Evolutionary conservation across 2,113 vertebrate genomes (phyloP).

Genomic region (Galeopterus variegatus): DNA sequence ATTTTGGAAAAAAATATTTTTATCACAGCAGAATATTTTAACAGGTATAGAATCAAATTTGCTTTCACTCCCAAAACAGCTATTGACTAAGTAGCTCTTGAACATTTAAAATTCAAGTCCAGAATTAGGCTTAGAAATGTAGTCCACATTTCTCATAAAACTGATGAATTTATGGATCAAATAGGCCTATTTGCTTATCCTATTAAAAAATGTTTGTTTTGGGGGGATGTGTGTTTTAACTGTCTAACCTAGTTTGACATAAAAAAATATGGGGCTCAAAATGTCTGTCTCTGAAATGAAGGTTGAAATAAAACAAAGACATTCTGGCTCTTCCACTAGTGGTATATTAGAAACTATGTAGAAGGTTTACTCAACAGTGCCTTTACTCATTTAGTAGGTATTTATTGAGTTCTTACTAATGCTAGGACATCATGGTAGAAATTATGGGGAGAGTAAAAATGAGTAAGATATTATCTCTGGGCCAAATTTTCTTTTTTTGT

Average conservation of each 20-base stretch:
- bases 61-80: neutral
- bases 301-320: neutral
- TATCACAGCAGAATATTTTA: neutral
- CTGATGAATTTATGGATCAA: neutral
- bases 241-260: neutral
- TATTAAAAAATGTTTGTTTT: neutral
- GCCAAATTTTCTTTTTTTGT: too few species aligned
- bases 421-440: neutral
- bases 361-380: neutral
- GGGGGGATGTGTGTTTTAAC: neutral
- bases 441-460: neutral
- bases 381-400: neutral
- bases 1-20: neutral
- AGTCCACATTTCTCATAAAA: conserved; percentile 21
- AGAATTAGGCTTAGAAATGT: neutral
- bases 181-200: neutral
- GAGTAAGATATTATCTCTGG: neutral
- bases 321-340: neutral
- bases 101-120: conserved; percentile 44
- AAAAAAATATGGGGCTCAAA: neutral
- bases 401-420: neutral
- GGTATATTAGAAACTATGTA: neutral
- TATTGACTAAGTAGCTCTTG: neutral
- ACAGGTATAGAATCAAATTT: neutral
- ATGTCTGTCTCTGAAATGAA: neutral